Base-by-base conservation (phyloP, 2,113 vertebrate genomes). In the Ctenomys sociabilis region DNA sequence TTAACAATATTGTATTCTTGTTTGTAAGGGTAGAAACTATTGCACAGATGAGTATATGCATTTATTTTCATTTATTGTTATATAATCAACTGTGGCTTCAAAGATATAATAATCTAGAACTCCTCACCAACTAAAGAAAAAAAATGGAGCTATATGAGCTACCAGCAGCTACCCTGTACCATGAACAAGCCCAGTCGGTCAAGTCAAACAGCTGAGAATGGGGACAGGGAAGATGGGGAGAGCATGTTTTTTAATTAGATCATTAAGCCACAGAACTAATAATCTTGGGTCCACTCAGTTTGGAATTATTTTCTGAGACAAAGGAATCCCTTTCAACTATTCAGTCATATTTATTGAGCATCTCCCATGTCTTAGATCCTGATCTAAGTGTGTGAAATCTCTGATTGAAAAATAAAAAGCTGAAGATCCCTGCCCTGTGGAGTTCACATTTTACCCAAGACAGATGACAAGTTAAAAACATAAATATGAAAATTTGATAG, bases 341-440 rank as follows among this genome's bases (percentile, higher is more conserved):
- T 32, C 57, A 63, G 1, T 57, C 90, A 52, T 75, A 93, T 66
- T 95, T 80, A 43, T 14, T 86, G 75, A 90, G 13, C 32, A 88
- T 26, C 45, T 80, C 22, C 32, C 13, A 37, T 32, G 22, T 26
- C 66, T 1, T 40, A 66, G 22, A 57, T 6, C 7, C 75, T 68
- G 6, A 57, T 43, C 43, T 85, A 70, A 2, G 17, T 82, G 22
- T 28, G 72, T 87, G 26, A 40, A 84, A 80, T 94, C 72, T n/a
- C 86, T 95, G 19, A 30, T 14, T 95, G 77, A 94, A 80, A 75
- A 75, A 75, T 37, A 21, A 43, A 43, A 94, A 92, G 57, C 54
- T 37, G 14, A 70, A 68, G 73, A 73, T 30, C 52, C 45, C 11
- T 73, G 40, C 54, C 72, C n/a, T 78, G 21, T 68, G n/a, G 40